phyloP scores from a whole-genome alignment of 2,113 vertebrate species.

The Pandion haliaetus region DNA sequence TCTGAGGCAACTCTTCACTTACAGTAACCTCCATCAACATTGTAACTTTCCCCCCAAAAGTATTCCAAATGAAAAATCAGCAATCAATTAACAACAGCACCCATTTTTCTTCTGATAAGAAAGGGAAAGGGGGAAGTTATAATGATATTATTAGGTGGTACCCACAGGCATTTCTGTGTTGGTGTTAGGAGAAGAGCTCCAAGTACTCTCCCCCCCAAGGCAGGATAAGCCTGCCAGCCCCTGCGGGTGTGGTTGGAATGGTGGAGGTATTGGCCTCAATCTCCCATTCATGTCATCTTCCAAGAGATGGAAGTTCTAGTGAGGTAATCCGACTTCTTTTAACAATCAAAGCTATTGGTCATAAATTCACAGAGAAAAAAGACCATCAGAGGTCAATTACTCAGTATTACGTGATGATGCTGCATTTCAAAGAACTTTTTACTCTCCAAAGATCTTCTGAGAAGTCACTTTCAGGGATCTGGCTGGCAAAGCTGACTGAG shows the following conservation, averaged over 20 bases:
- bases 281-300: neutral
- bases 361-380: neutral
- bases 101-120: neutral
- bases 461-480: neutral
- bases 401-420: neutral
- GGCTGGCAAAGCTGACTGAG: neutral
- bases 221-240: neutral
- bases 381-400: neutral
- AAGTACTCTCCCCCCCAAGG: neutral
- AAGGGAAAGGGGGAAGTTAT: neutral
- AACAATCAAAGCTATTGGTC: neutral
- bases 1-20: neutral
- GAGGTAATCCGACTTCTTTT: neutral
- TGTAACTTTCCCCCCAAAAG: neutral
- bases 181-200: neutral
- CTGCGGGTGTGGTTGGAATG: accelerated
- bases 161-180: neutral
- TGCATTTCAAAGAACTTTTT: neutral
- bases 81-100: neutral
- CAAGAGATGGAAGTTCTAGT: neutral
- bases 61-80: neutral
- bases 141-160: neutral
- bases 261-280: neutral
- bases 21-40: neutral
- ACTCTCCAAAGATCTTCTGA: neutral